Evolutionary conservation across 2,888 invertebrate genomes (phyloP).

Genomic region (Chrysotoxum bicinctum): DNA sequence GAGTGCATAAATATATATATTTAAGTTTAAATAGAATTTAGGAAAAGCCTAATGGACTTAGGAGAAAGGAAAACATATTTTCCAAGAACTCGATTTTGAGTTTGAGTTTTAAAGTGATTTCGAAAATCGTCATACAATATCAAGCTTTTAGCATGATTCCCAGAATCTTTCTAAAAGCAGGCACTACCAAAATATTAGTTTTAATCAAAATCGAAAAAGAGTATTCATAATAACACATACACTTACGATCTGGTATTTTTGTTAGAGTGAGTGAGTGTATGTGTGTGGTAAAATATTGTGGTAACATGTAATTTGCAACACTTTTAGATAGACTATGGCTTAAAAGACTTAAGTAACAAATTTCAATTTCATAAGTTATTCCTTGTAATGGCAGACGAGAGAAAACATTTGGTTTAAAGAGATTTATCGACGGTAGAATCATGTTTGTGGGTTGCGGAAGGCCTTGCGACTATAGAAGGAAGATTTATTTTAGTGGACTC

Average conservation of each 20-base stretch:
- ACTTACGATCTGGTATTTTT: not conserved
- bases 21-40: conserved; percentile 29
- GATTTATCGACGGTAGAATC: not conserved
- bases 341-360: conserved; percentile 4
- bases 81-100: conserved; percentile 36
- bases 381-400: too few species aligned
- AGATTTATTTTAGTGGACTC: not conserved
- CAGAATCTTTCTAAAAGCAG: not conserved
- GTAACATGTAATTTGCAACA: conserved; percentile 16
- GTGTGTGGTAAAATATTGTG: conserved; percentile 10
- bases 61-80: conserved; percentile 45
- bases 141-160: not conserved
- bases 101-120: conserved; percentile 60
- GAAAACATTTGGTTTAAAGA: not conserved
- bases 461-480: not conserved
- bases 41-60: conserved; percentile 59
- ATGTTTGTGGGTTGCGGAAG: not conserved
- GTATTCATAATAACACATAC: not conserved
- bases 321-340: conserved; percentile 7
- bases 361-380: not conserved
- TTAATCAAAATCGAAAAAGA: conserved; percentile 18
- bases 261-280: not conserved
- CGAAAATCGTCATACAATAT: not conserved
- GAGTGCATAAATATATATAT: not conserved
- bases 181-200: conserved; percentile 14